These are phyloP conservation scores for Aradus depressus DNA, from an alignment of 2,888 invertebrate genomes.

Conservation along the genomic window DNA sequence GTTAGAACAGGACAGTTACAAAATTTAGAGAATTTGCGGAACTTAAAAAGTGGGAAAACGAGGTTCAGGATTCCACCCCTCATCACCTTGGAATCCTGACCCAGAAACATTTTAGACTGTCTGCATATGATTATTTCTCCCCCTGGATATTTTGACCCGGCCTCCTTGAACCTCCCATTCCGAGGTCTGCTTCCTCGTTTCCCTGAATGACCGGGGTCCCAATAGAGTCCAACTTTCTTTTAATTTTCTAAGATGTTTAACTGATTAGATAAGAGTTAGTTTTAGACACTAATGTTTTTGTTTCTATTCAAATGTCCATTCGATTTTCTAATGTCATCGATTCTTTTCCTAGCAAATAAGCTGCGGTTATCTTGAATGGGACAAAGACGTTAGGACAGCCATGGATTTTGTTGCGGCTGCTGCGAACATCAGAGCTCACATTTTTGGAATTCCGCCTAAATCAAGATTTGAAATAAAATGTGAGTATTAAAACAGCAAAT, in stretches of 20 bases:
- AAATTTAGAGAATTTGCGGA: no score
- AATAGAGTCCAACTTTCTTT: background rate
- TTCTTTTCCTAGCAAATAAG: conserved; percentile 34
- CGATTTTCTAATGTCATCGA: conserved; percentile 4
- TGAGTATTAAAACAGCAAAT: no score
- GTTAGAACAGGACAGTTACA: no score
- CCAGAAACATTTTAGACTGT: no score
- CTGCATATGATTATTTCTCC: no score
- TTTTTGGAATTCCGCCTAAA: conserved; percentile 79
- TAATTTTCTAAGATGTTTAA: background rate
- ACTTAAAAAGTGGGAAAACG: no score
- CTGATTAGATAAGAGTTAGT: background rate
- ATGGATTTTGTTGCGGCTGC: conserved; percentile 96
- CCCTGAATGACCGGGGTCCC: no score
- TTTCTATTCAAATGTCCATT: background rate
- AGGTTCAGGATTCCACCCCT: no score
- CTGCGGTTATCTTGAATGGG: conserved; percentile 78
- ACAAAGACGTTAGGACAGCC: conserved; percentile 86
- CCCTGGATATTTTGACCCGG: no score
- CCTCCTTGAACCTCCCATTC: no score
- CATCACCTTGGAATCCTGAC: no score
- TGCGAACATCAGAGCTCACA: conserved; percentile 81
- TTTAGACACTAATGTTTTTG: background rate
- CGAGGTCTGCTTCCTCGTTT: no score
- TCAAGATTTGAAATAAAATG: conserved; percentile 92